phyloP scores from a whole-genome alignment of 1,140 invertebrate species.

The Agrilus planipennis region DNA sequence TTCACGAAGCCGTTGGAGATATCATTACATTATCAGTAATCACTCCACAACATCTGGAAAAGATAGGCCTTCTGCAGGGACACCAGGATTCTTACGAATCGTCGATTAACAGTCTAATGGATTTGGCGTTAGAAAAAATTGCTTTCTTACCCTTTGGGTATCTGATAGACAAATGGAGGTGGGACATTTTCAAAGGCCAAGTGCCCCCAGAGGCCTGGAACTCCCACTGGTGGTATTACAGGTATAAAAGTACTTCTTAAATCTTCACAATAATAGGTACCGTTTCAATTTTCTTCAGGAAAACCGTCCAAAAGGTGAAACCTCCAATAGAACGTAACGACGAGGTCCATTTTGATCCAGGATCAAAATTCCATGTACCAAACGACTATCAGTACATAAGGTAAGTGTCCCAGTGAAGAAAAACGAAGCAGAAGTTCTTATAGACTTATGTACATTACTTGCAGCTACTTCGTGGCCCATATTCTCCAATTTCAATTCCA shows the following conservation, averaged over 20 bases:
- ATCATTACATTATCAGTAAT: slow-evolving; percentile 49
- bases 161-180: slow-evolving; percentile 42
- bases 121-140: slow-evolving; percentile 50
- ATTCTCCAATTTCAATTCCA: slow-evolving; percentile 54
- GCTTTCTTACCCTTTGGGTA: slow-evolving; percentile 46
- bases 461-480: slow-evolving; percentile 49
- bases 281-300: slow-evolving; percentile 6
- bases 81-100: slow-evolving; percentile 34
- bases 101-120: slow-evolving; percentile 48
- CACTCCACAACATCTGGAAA: slow-evolving; percentile 44
- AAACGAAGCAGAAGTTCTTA: neutral
- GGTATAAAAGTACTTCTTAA: slow-evolving; percentile 12
- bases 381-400: slow-evolving; percentile 33
- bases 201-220: slow-evolving; percentile 39
- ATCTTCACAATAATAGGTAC: neutral
- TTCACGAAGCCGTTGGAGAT: slow-evolving; percentile 64
- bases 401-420: slow-evolving; percentile 8
- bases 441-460: neutral
- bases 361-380: slow-evolving; percentile 50
- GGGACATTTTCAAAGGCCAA: slow-evolving; percentile 46
- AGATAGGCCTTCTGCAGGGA: slow-evolving; percentile 39
- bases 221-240: slow-evolving; percentile 44
- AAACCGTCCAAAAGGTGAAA: slow-evolving; percentile 30
- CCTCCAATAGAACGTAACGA: slow-evolving; percentile 40
- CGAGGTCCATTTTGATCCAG: slow-evolving; percentile 46